phyloP scores from a whole-genome alignment of 1,140 invertebrate genomes.

The Heterodera carotae region DNA sequence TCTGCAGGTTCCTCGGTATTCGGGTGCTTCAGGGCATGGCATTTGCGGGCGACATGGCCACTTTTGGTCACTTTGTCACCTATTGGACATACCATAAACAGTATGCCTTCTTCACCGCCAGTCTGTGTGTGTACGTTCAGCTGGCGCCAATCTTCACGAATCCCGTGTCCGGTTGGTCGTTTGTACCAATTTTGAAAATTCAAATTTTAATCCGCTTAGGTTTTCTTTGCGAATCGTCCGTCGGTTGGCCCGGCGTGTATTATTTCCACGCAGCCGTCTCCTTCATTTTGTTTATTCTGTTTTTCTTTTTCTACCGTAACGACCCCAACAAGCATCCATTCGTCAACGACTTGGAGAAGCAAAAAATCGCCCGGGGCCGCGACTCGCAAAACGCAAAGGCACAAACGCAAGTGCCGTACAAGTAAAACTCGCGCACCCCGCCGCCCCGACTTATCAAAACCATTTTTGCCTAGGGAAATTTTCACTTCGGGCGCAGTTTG shows the following conservation, averaged over 20 bases:
- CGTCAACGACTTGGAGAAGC: constrained; percentile 36
- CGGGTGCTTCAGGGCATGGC: constrained; percentile 39
- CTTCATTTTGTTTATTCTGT: constrained; percentile 34
- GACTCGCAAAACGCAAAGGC: constrained; percentile 25
- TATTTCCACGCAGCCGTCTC: constrained; percentile 44
- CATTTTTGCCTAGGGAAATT: constrained; percentile 37
- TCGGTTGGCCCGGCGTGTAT: constrained; percentile 49
- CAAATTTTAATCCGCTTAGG: constrained; percentile 21
- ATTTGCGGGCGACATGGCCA: constrained; percentile 44
- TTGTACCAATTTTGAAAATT: not conserved
- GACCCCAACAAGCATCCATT: constrained; percentile 40
- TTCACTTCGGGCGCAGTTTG: constrained; percentile 36
- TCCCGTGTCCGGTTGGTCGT: constrained; percentile 33
- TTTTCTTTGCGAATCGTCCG: constrained; percentile 42
- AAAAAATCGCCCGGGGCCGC: constrained; percentile 39
- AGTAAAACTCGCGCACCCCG: constrained; percentile 1
- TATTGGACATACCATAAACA: constrained; percentile 44
- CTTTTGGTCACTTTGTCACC: constrained; percentile 39
- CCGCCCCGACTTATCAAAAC: not conserved
- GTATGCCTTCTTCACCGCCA: constrained; percentile 43
- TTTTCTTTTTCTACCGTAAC: constrained; percentile 46
- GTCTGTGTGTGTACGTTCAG: constrained; percentile 42
- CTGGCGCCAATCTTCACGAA: constrained; percentile 41
- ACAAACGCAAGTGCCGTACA: constrained; percentile 38
- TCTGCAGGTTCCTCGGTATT: constrained; percentile 27